Percentiles rank a stretch among this genome's conserved stretches.
phyloP scores from a whole-genome alignment of 2,888 invertebrate genomes.

The Cephus nigrinus region DNA sequence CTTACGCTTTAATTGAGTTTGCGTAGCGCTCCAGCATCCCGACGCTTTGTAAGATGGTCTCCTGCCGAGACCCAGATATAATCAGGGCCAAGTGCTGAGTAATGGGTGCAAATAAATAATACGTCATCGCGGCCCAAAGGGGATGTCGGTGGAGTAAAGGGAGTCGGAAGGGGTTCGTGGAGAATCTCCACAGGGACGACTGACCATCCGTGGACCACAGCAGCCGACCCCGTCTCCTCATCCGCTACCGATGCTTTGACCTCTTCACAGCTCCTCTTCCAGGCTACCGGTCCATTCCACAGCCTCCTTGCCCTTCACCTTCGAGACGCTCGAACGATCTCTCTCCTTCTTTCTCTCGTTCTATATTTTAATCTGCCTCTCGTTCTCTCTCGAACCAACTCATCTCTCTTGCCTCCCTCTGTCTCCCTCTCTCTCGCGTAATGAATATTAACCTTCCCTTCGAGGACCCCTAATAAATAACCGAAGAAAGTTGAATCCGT shows the following conservation, averaged over 20 bases:
- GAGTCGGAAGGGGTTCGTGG: not conserved
- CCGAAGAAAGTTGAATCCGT: constrained; percentile 46
- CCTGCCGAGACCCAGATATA: constrained; percentile 23
- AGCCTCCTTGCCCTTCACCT: constrained; percentile 9
- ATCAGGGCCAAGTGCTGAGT: constrained; percentile 29
- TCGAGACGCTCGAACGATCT: constrained; percentile 6
- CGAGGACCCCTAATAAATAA: constrained; percentile 45
- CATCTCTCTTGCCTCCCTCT: constrained; percentile 8
- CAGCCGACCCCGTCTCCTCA: not conserved
- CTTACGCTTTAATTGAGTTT: constrained; percentile 43
- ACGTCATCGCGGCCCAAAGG: constrained; percentile 21
- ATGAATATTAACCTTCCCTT: constrained; percentile 48
- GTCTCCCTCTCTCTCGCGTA: constrained; percentile 19
- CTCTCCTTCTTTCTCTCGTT: not conserved
- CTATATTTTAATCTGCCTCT: constrained; percentile 6
- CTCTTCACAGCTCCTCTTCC: constrained; percentile 7
- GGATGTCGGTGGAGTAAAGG: not conserved
- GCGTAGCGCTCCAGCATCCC: constrained; percentile 31
- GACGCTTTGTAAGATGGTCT: constrained; percentile 25
- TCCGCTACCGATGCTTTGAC: constrained; percentile 1
- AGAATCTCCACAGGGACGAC: constrained; percentile 9
- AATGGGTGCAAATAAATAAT: constrained; percentile 37
- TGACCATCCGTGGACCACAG: constrained; percentile 14
- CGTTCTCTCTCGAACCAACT: constrained; percentile 10
- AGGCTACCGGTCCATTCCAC: constrained; percentile 6